Base-by-base conservation (phyloP, 2,888 invertebrate species). In the Pollenia amentaria region DNA sequence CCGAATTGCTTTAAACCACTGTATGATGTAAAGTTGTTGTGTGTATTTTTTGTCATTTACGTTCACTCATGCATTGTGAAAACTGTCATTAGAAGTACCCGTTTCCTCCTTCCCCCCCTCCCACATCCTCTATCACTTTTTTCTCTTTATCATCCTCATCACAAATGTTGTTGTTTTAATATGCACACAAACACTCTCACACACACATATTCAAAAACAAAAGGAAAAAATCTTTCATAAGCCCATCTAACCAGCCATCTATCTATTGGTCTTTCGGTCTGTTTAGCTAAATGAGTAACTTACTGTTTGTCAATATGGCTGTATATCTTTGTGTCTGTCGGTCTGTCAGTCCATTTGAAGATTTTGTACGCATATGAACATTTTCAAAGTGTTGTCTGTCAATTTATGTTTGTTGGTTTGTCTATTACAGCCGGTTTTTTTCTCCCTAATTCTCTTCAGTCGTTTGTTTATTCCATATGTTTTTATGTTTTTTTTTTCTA, bases 31-130 rank as follows among this genome's bases (percentile, higher is more conserved):
- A 29, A 29, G 16, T 2, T 16, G 48, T n/a, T 57, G 21, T 65
- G 40, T 70, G 53, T 60, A 60, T 60, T 84, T 84, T n/a, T 86
- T 12, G 69, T 62, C 82, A 51, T 70, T 62, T 62, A 78, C 76
- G 72, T 80, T 84, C 87, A 80, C 70, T 83, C 80, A 84, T 87
- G 83, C 79, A 87, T 84, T 87, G 79, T 80, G 72, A 87, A 87
- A 80, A 87, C 76, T 87, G 87, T 84, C 87, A 84, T 84, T 83
- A 87, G 65, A 84, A 87, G 76, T 84, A 87, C 87, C 76, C 86
- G 82, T 86, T 76, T 76, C 18, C 53, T 72, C 11, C 53, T 65
- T 53, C 79, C 62, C 21, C 60, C 42, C 76, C 76, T 67, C 75
- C 67, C 21, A 48, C 64, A 16, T 38, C 42, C 11, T 6, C 62